Percentiles rank a stretch among this genome's conserved stretches.
Evolutionary conservation across 2,888 invertebrate species (phyloP).

Genomic region (Mythimna lalbum): DNA sequence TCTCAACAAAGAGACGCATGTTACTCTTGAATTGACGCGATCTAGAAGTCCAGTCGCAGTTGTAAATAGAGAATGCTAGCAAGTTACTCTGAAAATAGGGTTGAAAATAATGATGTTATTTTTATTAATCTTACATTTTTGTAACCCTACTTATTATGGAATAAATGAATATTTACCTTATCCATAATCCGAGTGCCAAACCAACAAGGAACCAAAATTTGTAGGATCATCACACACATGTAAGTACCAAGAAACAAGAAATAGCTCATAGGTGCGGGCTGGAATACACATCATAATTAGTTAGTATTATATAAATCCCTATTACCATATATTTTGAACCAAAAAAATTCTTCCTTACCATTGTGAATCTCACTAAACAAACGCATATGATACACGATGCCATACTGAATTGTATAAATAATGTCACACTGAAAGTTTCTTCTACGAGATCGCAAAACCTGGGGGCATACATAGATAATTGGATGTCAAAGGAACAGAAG

Average conservation of each 20-base stretch:
- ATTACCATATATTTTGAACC: no score
- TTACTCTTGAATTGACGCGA: slow-evolving; percentile 77
- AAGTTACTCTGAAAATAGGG: slow-evolving; percentile 71
- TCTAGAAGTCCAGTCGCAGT: slow-evolving; percentile 78
- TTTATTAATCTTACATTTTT: no score
- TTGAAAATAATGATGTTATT: background rate
- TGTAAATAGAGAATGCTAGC: slow-evolving; percentile 76
- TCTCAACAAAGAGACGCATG: slow-evolving; percentile 77
- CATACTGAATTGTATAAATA: slow-evolving; percentile 79
- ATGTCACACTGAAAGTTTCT: slow-evolving; percentile 72
- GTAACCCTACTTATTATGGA: background rate
- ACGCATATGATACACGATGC: slow-evolving; percentile 81
- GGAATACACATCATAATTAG: slow-evolving; percentile 43
- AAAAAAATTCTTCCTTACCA: slow-evolving; percentile 69
- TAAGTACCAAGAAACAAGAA: slow-evolving; percentile 78
- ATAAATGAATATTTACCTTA: slow-evolving; percentile 68
- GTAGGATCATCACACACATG: slow-evolving; percentile 73
- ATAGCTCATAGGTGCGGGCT: slow-evolving; percentile 76
- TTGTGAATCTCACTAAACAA: slow-evolving; percentile 79
- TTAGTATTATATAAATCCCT: no score
- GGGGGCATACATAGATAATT: slow-evolving; percentile 30
- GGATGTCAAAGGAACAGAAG: no score
- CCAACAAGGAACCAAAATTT: slow-evolving; percentile 81
- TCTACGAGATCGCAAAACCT: slow-evolving; percentile 78
- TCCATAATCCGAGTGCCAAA: slow-evolving; percentile 78